Conservation (phyloP, 2,797 vertebrate species). For the Balearica regulorum region DNA sequence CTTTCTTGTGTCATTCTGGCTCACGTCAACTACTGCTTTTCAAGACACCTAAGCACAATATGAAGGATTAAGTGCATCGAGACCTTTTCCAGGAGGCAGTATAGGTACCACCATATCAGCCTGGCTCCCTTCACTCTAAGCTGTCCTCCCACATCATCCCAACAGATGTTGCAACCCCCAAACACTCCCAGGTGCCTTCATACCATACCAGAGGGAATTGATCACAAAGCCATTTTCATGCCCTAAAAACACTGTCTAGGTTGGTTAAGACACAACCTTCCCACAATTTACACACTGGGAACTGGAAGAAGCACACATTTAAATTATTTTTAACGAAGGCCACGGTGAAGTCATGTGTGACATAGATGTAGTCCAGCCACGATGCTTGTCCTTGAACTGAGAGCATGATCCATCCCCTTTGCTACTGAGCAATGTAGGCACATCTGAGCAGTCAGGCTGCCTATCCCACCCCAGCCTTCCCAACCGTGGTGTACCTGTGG, state of each 20-base stretch:
- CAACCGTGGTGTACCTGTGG: rapidly evolving
- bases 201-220: background rate
- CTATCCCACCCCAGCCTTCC: background rate
- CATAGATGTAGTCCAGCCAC: background rate
- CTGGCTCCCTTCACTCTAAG: background rate
- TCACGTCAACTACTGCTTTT: background rate
- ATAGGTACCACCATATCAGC: background rate
- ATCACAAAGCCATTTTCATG: background rate
- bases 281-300: background rate
- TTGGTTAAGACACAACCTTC: background rate
- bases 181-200: background rate
- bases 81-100: background rate
- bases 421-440: background rate
- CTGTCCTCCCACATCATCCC: background rate
- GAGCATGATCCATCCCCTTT: background rate
- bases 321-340: background rate
- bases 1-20: background rate
- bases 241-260: background rate
- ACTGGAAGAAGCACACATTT: background rate
- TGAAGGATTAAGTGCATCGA: background rate
- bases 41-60: background rate
- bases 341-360: background rate
- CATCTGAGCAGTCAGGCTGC: background rate
- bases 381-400: background rate
- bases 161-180: rapidly evolving